Evolutionary conservation across 2,888 invertebrate genomes (phyloP).

Genomic region (Apantesis nais): DNA sequence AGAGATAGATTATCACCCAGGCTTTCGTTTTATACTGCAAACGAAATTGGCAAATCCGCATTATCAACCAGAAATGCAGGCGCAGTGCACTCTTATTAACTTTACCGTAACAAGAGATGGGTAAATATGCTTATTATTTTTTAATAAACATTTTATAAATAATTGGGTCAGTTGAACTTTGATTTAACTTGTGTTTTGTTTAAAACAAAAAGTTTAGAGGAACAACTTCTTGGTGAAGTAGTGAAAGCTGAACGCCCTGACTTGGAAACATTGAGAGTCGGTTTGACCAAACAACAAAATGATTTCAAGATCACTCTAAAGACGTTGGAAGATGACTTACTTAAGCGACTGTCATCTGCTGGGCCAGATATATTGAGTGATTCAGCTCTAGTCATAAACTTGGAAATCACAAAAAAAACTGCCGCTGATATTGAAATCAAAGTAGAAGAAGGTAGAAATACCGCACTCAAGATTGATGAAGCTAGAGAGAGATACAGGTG

Average conservation of each 20-base stretch:
- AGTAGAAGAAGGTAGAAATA: constrained; percentile 94
- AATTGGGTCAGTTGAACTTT: no score
- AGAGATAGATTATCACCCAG: constrained; percentile 94
- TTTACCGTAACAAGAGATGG: constrained; percentile 98
- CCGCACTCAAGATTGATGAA: constrained; percentile 94
- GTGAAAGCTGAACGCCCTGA: constrained; percentile 97
- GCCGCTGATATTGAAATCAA: constrained; percentile 95
- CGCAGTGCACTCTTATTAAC: constrained; percentile 97
- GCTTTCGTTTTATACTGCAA: constrained; percentile 94
- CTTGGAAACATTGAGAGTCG: constrained; percentile 92
- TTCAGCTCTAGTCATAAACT: constrained; percentile 94
- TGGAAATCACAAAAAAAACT: constrained; percentile 96
- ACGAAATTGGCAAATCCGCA: constrained; percentile 98
- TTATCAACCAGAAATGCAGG: constrained; percentile 98
- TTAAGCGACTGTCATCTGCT: constrained; percentile 94
- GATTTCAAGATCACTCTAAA: constrained; percentile 97
- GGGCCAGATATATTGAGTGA: constrained; percentile 97
- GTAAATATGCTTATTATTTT: constrained; percentile 46
- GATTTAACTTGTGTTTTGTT: no score
- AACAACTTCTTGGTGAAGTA: constrained; percentile 96
- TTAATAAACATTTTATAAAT: no score
- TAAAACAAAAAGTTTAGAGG: constrained; percentile 87
- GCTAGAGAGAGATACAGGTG: constrained; percentile 94
- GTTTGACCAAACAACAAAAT: constrained; percentile 96
- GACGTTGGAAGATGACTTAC: constrained; percentile 94